These are phyloP conservation scores for Muraenolepis orangiensis DNA, from an alignment of 2,797 vertebrate species.

Conservation along the genomic window DNA sequence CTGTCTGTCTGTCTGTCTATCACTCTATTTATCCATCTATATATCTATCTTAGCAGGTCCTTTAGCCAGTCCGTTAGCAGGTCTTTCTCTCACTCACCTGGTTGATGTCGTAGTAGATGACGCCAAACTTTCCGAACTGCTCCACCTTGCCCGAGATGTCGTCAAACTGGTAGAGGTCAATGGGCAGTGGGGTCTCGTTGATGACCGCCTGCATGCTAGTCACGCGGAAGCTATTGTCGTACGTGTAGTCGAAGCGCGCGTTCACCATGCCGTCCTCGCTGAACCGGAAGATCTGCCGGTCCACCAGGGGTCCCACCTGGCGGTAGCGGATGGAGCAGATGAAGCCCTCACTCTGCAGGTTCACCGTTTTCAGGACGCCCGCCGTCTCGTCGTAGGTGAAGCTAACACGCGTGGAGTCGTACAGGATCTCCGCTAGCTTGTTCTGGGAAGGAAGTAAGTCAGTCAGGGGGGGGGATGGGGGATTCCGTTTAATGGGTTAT, in stretches of 20 bases:
- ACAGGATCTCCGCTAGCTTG: constrained; percentile 93
- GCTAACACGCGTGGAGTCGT: constrained; percentile 95
- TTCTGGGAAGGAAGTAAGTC: too few relatives aligned
- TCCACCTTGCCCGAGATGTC: constrained; percentile 98
- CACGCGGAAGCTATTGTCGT: constrained; percentile 97
- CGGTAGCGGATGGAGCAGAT: constrained; percentile 98
- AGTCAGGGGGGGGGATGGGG: too few relatives aligned
- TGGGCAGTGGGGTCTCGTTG: constrained; percentile 95
- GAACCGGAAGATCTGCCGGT: constrained; percentile 98
- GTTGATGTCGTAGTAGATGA: constrained; percentile 98
- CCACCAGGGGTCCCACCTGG: constrained; percentile 92
- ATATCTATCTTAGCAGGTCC: too few relatives aligned
- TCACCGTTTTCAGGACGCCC: constrained; percentile 95
- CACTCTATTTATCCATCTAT: too few relatives aligned
- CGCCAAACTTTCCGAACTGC: constrained; percentile 98
- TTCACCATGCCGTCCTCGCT: constrained; percentile 98
- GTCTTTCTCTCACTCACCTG: constrained; percentile 58
- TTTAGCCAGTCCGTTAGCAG: too few relatives aligned
- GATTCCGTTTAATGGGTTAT: too few relatives aligned
- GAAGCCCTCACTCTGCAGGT: constrained; percentile 96
- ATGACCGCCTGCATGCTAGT: constrained; percentile 99
- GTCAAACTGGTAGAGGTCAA: constrained; percentile 98
- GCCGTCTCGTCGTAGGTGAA: constrained; percentile 98
- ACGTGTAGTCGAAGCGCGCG: constrained; percentile 97
- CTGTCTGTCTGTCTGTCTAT: too few relatives aligned